These are phyloP conservation scores for Thunnus albacares DNA, from an alignment of 2,797 vertebrate genomes.

Conservation along the genomic window DNA sequence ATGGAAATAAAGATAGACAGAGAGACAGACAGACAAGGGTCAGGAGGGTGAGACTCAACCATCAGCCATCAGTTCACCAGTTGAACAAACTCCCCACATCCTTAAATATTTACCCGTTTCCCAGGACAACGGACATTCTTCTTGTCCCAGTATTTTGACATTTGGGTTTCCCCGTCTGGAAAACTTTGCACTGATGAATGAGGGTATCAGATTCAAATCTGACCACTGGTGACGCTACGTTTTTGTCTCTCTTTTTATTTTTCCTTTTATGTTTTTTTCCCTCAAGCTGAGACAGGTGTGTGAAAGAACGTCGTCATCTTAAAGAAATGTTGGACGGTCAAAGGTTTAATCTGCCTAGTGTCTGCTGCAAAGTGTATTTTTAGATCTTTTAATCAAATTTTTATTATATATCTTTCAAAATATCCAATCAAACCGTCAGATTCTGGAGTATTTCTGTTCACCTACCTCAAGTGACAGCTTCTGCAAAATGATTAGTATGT, in stretches of 20 bases:
- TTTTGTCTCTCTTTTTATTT: conserved; percentile 14
- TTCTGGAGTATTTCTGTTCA: too few relatives aligned
- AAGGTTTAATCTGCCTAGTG: neutral
- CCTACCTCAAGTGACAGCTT: too few relatives aligned
- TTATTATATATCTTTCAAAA: neutral
- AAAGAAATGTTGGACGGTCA: conserved; percentile 8
- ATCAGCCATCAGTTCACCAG: conserved; percentile 43
- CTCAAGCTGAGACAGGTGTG: conserved; percentile 42
- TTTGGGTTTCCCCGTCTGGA: conserved; percentile 62
- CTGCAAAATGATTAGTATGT: too few relatives aligned
- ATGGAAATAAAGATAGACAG: too few relatives aligned
- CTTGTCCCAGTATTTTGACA: conserved; percentile 43
- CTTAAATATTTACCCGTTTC: conserved; percentile 91
- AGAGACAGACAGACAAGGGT: conserved; percentile 30
- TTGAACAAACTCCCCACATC: conserved; percentile 80
- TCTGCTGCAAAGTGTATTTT: neutral
- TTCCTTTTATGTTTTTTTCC: neutral
- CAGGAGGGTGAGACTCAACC: conserved; percentile 24
- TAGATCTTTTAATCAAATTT: neutral
- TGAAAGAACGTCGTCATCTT: conserved; percentile 10
- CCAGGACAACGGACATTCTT: conserved; percentile 61
- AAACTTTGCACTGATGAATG: conserved; percentile 45
- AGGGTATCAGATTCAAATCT: conserved; percentile 44
- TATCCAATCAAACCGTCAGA: neutral
- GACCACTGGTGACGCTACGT: conserved; percentile 13